Percentiles rank a stretch among this genome's conserved stretches.
Conservation (phyloP, 2,113 vertebrate genomes). For the Stegastes partitus region DNA sequence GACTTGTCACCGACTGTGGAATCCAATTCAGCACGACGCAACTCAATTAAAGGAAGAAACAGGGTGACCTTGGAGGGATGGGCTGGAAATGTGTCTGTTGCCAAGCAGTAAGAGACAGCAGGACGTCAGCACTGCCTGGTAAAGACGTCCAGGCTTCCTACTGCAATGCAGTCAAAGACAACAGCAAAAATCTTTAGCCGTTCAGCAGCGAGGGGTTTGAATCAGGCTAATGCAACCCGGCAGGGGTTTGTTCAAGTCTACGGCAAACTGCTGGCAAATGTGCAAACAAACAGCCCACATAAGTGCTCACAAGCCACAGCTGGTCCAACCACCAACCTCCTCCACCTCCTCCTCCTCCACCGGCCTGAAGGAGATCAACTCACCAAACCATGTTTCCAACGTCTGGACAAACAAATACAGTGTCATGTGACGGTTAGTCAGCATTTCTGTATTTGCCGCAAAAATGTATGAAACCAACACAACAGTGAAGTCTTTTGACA, state of each 20-base stretch:
- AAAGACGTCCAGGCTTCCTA: conserved; percentile 27
- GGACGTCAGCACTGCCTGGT: conserved; percentile 33
- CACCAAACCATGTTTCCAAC: not conserved
- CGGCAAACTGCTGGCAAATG: conserved; percentile 27
- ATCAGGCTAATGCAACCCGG: not conserved
- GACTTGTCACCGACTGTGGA: conserved; percentile 16
- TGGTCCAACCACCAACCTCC: not conserved
- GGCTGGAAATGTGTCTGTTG: conserved; percentile 38
- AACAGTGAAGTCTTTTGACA: not conserved
- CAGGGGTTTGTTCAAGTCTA: conserved; percentile 16
- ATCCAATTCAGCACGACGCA: conserved; percentile 50
- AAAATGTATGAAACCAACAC: not conserved
- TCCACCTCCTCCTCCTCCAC: conserved; percentile 18
- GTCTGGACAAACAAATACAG: conserved; percentile 6
- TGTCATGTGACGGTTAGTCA: not conserved
- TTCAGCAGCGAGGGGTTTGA: conserved; percentile 7
- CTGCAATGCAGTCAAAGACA: conserved; percentile 68
- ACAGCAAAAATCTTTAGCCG: conserved; percentile 47
- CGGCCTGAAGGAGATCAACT: conserved; percentile 18
- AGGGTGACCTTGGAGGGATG: conserved; percentile 63
- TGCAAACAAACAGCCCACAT: conserved; percentile 29
- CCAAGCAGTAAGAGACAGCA: conserved; percentile 54
- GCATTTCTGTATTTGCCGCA: not conserved
- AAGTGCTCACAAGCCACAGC: not conserved
- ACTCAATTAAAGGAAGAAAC: conserved; percentile 53